Evolutionary conservation across 2,888 invertebrate species (phyloP), one percentile per base, ranked within the genome.

Genomic region (Dione juno): DNA sequence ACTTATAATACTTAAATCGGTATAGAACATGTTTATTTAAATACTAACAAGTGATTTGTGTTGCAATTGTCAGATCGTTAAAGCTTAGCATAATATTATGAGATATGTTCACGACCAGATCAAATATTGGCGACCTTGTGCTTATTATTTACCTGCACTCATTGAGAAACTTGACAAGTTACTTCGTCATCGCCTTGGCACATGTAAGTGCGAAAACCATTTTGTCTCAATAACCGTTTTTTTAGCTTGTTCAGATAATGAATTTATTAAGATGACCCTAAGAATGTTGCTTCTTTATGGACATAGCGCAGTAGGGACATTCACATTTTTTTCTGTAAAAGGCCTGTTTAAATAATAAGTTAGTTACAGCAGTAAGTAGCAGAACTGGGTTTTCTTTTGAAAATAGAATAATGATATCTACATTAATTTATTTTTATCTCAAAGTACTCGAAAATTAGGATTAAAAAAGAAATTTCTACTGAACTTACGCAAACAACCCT

Each of bases 51-150:
- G 66, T 61, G 16, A 50, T 59, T 52, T 19, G 59, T 67, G 66
- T 59, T 50, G 77, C 73, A 78, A 79, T 77, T 68, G 73, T 70
- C 76, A 75, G 74, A 74, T 71, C 66, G 70, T 70, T 68, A 70
- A 72, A 71, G 76, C 77, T 78, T 78, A 78, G 75, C 78, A 77
- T 77, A 77, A 75, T 73, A 76, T 78, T 77, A 78, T 79, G 76
- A 80, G 81, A 77, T 77, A 37, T 57, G 52, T 61, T 53, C 45
- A 45, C 79, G 81, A 82, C 83, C 77, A 83, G 76, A 88, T 87
- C 84, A 86, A 88, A 87, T 84, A 83, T 84, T 82, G 78, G 67
- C 75, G 82, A 81, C 89, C 90, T 89, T 88, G 88, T 80, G 78
- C 79, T 78, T 83, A 80, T 79, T 81, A 79, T 75, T 72, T 81